Conservation (phyloP, 2,797 vertebrate genomes). For the Pachyuromys duprasi region DNA sequence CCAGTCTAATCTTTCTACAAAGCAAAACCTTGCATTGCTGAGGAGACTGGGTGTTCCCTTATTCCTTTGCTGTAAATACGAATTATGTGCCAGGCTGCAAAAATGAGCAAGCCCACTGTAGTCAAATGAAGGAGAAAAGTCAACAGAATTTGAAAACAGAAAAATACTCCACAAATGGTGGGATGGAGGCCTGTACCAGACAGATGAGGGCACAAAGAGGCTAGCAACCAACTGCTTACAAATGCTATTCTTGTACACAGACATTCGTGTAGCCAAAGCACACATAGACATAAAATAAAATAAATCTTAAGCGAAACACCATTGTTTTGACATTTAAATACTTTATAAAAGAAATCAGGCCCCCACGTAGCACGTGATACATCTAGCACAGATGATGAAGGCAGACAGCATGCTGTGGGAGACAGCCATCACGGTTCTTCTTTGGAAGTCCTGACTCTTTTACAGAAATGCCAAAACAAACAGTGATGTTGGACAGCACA, state of each 20-base stretch:
- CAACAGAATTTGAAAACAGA: neutral
- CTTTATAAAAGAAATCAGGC: neutral
- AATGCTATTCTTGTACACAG: neutral
- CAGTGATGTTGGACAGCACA: neutral
- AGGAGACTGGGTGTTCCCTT: neutral
- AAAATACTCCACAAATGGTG: neutral
- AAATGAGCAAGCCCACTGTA: neutral
- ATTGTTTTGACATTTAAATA: neutral
- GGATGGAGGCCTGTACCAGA: neutral
- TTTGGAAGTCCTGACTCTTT: slow-evolving; percentile 58
- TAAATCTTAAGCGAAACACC: neutral
- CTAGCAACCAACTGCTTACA: neutral
- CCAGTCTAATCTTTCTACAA: neutral
- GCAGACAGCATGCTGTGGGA: neutral
- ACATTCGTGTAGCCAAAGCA: neutral
- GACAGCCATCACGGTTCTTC: neutral
- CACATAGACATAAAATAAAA: neutral
- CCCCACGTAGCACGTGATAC: neutral
- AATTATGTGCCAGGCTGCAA: neutral
- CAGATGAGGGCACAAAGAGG: neutral
- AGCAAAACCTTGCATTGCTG: neutral
- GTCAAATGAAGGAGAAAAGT: neutral
- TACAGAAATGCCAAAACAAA: slow-evolving; percentile 54
- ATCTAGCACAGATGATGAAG: neutral
- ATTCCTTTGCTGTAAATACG: neutral